Percentiles rank a stretch among this genome's conserved stretches.
phyloP scores from a whole-genome alignment of 1,140 invertebrate genomes.

The Drosophila simulans region DNA sequence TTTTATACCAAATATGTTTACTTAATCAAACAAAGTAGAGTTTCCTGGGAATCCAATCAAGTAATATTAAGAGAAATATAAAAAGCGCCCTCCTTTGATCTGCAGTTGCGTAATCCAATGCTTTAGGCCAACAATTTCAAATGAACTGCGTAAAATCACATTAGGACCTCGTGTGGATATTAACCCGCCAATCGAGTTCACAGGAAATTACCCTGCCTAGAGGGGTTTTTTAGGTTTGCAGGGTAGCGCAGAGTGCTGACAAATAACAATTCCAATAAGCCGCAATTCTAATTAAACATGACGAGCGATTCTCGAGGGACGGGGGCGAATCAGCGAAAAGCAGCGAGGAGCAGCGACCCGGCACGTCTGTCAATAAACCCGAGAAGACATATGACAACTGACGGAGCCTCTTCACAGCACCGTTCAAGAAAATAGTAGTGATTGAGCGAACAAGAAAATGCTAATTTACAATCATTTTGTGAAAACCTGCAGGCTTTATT shows the following conservation, averaged over 20 bases:
- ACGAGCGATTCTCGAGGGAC: slow-evolving; percentile 7
- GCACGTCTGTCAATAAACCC: slow-evolving; percentile 32
- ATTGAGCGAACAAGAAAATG: too few relatives aligned
- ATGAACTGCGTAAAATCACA: background rate
- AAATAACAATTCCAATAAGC: slow-evolving; percentile 18
- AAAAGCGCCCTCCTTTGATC: background rate
- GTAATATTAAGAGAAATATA: background rate
- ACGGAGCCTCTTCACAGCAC: slow-evolving; percentile 1
- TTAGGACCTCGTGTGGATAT: background rate
- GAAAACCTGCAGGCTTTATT: too few relatives aligned
- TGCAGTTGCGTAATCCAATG: background rate
- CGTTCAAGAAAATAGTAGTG: background rate
- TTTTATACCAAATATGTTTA: background rate
- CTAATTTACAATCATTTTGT: too few relatives aligned
- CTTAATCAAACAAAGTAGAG: background rate
- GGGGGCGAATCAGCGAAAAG: background rate
- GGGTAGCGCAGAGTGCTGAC: slow-evolving; percentile 16
- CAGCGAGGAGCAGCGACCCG: slow-evolving; percentile 24
- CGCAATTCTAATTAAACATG: slow-evolving; percentile 26
- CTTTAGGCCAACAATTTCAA: background rate
- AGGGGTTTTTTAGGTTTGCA: background rate
- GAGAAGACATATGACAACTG: slow-evolving; percentile 30
- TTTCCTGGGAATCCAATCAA: background rate
- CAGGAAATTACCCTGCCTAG: background rate
- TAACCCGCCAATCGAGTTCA: background rate